Percentiles rank a stretch among this genome's conserved stretches.
phyloP scores from a whole-genome alignment of 2,797 vertebrate genomes.

The Heteromormyrus szaboi region DNA sequence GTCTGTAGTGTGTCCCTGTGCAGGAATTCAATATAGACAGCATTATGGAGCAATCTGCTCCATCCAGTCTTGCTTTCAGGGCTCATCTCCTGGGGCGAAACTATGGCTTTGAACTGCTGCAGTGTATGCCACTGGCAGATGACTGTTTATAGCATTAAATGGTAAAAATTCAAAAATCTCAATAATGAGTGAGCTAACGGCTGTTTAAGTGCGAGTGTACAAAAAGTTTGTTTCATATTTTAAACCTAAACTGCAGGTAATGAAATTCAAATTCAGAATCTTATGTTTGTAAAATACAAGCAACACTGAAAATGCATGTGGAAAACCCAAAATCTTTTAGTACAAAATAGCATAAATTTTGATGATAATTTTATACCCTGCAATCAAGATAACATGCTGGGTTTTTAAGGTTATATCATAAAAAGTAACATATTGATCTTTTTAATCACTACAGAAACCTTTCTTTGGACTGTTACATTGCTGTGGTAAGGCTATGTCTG shows the following conservation, averaged over 20 bases:
- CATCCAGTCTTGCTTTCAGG: background rate
- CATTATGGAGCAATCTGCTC: background rate
- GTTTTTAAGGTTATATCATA: background rate
- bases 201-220: background rate
- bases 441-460: background rate
- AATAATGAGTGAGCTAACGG: background rate
- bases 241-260: background rate
- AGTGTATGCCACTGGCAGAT: background rate
- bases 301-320: background rate
- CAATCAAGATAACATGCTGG: background rate
- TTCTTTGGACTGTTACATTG: background rate
- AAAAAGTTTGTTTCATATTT: background rate
- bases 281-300: background rate
- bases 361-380: background rate
- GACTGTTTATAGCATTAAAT: background rate
- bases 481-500: background rate
- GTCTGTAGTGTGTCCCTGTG: constrained; percentile 15
- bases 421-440: background rate
- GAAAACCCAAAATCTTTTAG: background rate
- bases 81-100: background rate
- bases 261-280: background rate
- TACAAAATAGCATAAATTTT: background rate
- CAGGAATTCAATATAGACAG: constrained; percentile 21
- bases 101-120: constrained; percentile 13
- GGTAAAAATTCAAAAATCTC: background rate